Conservation (phyloP, 1,140 invertebrate genomes). For the Ephestia elutella region DNA sequence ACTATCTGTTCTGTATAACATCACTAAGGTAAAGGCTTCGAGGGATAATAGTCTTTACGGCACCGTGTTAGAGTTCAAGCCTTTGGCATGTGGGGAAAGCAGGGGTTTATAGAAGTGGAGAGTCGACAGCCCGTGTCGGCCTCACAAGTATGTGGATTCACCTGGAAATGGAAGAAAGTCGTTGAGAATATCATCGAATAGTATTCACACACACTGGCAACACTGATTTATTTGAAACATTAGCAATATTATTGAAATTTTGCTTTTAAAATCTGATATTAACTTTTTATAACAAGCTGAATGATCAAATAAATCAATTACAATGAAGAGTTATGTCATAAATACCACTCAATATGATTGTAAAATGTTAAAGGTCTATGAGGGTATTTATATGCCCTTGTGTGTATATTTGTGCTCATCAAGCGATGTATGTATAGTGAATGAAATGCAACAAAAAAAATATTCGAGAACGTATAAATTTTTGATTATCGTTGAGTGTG, state of each 20-base stretch:
- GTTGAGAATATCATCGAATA: neutral
- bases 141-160: conserved; percentile 75
- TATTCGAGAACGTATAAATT: too few species aligned
- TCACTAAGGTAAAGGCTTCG: conserved; percentile 49
- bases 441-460: neutral
- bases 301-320: too few species aligned
- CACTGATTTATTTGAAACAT: neutral
- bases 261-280: too few species aligned
- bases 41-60: conserved; percentile 39
- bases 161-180: conserved; percentile 66
- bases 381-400: conserved; percentile 13
- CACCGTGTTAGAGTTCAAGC: conserved; percentile 46
- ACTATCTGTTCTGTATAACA: conserved; percentile 49
- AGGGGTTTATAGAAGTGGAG: conserved; percentile 43
- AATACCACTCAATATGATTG: too few species aligned
- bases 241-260: neutral
- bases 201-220: conserved; percentile 14
- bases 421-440: conserved; percentile 36
- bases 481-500: too few species aligned
- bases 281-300: too few species aligned
- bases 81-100: conserved; percentile 39
- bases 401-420: conserved; percentile 45
- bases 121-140: conserved; percentile 45
- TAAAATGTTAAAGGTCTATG: too few species aligned
- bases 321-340: too few species aligned